Conservation (phyloP, 2,113 vertebrate genomes). For the Odontophorus gujanensis region DNA sequence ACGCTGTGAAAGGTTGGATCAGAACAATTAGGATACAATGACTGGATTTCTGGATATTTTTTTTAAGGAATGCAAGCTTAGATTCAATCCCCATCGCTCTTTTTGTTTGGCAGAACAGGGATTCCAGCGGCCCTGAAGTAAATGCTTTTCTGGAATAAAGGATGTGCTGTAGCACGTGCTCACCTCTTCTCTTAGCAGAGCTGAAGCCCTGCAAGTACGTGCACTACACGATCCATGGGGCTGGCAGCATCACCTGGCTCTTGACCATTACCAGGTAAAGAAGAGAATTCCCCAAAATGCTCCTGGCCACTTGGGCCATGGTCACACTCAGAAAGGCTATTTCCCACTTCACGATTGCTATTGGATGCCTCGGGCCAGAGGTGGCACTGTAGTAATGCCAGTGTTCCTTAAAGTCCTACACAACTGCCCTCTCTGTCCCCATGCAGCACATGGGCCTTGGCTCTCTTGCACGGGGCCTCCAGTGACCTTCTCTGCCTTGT, state of each 20-base stretch:
- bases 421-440: background rate
- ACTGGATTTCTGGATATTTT: background rate
- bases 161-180: background rate
- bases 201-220: background rate
- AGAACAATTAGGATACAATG: conserved; percentile 28
- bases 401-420: background rate
- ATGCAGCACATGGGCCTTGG: accelerated
- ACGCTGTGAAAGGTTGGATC: conserved; percentile 32
- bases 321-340: background rate
- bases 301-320: background rate
- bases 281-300: background rate
- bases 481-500: background rate
- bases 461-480: background rate
- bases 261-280: background rate
- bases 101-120: conserved; percentile 4
- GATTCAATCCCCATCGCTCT: background rate
- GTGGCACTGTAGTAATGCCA: accelerated
- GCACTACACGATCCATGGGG: background rate
- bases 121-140: background rate
- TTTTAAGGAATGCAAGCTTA: background rate
- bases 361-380: background rate
- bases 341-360: background rate
- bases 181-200: background rate
- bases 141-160: background rate
- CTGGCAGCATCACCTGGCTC: background rate